Evolutionary conservation across 2,113 vertebrate species (phyloP), one percentile per base, ranked within the genome.

Genomic region (Phalacrocorax brasilianus): DNA sequence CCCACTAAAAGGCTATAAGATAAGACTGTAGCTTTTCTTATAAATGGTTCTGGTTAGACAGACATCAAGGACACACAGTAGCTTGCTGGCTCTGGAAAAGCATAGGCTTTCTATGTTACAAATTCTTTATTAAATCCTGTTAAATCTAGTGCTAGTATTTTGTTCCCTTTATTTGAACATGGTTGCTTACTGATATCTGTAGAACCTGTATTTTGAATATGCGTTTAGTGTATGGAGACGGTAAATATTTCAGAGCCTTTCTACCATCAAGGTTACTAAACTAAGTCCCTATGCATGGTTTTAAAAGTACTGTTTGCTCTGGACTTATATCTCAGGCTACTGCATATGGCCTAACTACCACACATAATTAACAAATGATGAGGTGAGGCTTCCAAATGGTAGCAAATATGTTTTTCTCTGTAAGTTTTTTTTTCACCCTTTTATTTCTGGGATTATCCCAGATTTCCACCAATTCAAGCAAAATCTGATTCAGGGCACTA

Each of bases 31-130:
- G 23, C 20, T 63, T 84, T 73, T 74, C 32, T 58, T 66, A 28
- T 9, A 42, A 52, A 65, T 14, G 5, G 10, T 65, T 17, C 17
- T 73, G 53, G 11, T 52, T 42, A 61, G 38, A 50, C 11, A 82
- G 53, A 33, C 13, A 18, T 42, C 68, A 84, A 58, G 21, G 12
- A 65, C 44, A 83, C 8, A n/a, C 0, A 1, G 19, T 8, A 44
- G 9, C 10, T 73, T 49, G 0, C 22, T 68, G 70, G 9, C 7
- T 73, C 33, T 66, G 35, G 33, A 79, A 65, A 89, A 71, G 8
- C 33, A 38, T 33, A 4, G 0, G 22, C 28, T 66, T 73, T 76
- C 32, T 76, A 19, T 0, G 0, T 13, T 30, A 50, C 15, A 50
- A 61, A 65, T 40, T 38, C 26, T 83, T 86, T 55, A 65, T 58